A percentile compares a stretch with the other conserved stretches of the same genome.
phyloP scores from a whole-genome alignment of 1,140 invertebrate genomes.

The Orius insidiosus region DNA sequence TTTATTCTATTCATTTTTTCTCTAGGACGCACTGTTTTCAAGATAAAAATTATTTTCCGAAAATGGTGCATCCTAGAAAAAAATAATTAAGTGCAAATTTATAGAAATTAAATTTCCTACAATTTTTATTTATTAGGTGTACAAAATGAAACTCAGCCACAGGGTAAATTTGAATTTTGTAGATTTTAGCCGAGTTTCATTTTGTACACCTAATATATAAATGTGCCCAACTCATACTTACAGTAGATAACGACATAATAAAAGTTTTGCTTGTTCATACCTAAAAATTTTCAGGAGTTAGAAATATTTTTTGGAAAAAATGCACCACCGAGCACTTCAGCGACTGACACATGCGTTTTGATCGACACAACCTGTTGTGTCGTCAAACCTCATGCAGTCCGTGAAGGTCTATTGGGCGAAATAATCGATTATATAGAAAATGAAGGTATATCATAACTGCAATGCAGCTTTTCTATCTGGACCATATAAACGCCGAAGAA shows the following conservation, averaged over 20 bases:
- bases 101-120: too few species aligned
- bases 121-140: too few species aligned
- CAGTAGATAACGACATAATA: too few species aligned
- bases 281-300: slow-evolving; percentile 30
- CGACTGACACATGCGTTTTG: slow-evolving; percentile 21
- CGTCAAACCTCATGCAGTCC: slow-evolving; percentile 80
- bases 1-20: too few species aligned
- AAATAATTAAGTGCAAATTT: too few species aligned
- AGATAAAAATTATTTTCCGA: too few species aligned
- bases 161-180: too few species aligned
- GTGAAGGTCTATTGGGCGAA: slow-evolving; percentile 44
- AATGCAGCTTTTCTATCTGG: slow-evolving; percentile 59
- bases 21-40: too few species aligned
- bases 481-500: slow-evolving; percentile 65
- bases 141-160: too few species aligned
- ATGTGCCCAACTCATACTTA: not conserved
- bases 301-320: slow-evolving; percentile 9
- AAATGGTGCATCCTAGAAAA: too few species aligned
- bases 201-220: not conserved
- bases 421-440: slow-evolving; percentile 58
- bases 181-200: too few species aligned
- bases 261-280: too few species aligned
- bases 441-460: slow-evolving; percentile 60
- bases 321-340: not conserved
- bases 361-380: slow-evolving; percentile 66